Evolutionary conservation across 2,113 vertebrate genomes (phyloP).

Genomic region (Tragelaphus strepsiceros): DNA sequence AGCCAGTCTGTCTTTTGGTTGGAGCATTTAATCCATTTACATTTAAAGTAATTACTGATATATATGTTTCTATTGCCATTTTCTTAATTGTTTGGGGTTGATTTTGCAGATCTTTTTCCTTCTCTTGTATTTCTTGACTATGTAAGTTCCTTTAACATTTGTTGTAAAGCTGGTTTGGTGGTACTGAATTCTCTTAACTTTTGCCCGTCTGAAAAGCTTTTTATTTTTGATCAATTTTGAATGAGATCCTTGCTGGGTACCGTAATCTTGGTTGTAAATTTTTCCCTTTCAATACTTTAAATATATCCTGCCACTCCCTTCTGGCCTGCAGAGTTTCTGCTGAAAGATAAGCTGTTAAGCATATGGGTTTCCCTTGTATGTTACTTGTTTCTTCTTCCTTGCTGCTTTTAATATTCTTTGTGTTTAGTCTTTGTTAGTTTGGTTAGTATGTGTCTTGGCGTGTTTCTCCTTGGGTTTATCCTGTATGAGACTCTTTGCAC

Average conservation of each 20-base stretch:
- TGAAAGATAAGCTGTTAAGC: neutral
- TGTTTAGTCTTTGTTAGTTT: neutral
- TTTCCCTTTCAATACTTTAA: neutral
- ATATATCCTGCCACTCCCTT: neutral
- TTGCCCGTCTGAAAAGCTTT: neutral
- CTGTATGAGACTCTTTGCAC: neutral
- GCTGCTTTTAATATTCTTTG: neutral
- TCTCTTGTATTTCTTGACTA: neutral
- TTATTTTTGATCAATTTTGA: neutral
- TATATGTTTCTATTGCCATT: neutral
- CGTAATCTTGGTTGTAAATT: neutral
- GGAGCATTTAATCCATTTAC: neutral
- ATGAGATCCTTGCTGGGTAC: neutral
- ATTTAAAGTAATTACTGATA: neutral
- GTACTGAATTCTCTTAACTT: neutral
- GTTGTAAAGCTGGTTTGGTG: neutral
- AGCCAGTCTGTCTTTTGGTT: neutral
- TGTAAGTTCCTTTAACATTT: neutral
- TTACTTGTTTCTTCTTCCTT: neutral
- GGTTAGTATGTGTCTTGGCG: neutral
- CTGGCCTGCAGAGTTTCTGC: neutral
- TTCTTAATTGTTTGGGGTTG: neutral
- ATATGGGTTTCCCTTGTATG: neutral
- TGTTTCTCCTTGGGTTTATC: neutral
- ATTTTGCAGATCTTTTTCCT: neutral